Base-by-base conservation (phyloP, 2,888 invertebrate genomes). In the Drosophila vallismaia region DNA sequence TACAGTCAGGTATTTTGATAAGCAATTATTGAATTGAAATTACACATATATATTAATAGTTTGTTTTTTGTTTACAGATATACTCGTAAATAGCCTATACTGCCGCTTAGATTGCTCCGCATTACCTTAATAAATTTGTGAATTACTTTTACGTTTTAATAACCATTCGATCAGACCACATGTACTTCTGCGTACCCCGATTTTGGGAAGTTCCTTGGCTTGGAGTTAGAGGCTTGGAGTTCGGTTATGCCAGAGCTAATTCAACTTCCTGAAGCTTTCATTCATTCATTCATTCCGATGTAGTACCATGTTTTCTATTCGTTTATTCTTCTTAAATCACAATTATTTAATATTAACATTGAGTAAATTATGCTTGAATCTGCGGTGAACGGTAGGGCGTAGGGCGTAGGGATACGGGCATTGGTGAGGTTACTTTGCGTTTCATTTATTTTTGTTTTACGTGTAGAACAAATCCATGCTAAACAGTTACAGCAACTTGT, bases 1-100 rank as follows among this genome's bases (percentile, higher is more conserved):
- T 88, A 90, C 83, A 77, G 85, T 89, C 89, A 89, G 89, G 89
- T 89, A 90, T 88, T 89, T 89, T 89, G 89, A 89, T 90, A 89
- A 89, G 89, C 89, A 88, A 83, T 89, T 88, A 80, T 83, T 86
- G 81, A 86, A 74, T 83, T 76, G 81, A 83, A 83, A 76, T 83
- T 83, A 83, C 82, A 83, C 84, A 80, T 78, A 84, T 80, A 72
- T 83, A 72, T 72, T 77, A 76, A 77, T 84, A 84, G 73, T 68
- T 75, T 72, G 52, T 63, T 78, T 64, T 71, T 14, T 62, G 60
- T 67, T 59, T 71, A 58, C 59, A 68, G 63, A 63, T 71, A 54
- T 71, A 19, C 19, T 19, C 19, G 19, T 19, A 71, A 80, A 74
- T 80, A 80, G 73, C 75, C 78, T 75, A 78, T 75, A 69, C 67